Evolutionary conservation across 37 sponge, comb jelly and placozoan genomes (phyloP), one percentile per base, ranked within the genome.

Genomic region (Sycon ciliatum): DNA sequence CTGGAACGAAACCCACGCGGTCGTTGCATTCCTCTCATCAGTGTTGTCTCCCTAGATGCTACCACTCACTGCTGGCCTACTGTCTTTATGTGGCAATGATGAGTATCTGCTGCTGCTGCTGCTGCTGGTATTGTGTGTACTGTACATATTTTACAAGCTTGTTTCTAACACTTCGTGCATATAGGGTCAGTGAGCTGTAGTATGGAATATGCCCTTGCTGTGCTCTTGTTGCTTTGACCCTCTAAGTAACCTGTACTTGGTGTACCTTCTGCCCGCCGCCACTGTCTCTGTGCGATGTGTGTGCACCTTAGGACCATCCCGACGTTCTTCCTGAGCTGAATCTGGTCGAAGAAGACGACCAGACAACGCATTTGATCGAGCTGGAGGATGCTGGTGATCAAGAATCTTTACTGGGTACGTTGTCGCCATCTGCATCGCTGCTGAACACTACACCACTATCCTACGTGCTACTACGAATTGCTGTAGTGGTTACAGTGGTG

Each of bases 291-390:
- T 37, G n/a, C 5, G 11, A 4, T 9, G 13, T 9, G 29, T 16
- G 1, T 7, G 28, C 38, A 34, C 18, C 3, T 6, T 56, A 87
- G 88, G 93, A 89, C 34, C 79, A 92, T 56, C 93, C 93, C 2
- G 27, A 87, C 0, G 75, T 97, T 4, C 35, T 79, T 3, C 69
- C 76, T 24, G 90, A 75, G 46, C 81, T 97, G 68, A 93, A 92
- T 39, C 71, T 97, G 46, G 87, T 97, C 65, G 80, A 92, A 34
- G 99, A 92, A 57, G 85, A 83, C 20, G 99, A 97, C 69, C 99
- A 97, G 74, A 87, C 84, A 53, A 97, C 99, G 0, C 99, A 97
- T 72, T 76, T 92, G 29, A 79, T 93, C 30, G 73, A 82, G 16
- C 65, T 97, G 30, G 84, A 84, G 13, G 99, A 97, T 38, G 80